These are phyloP conservation scores for Falco columbarius DNA, from an alignment of 2,797 vertebrate species.

Conservation along the genomic window DNA sequence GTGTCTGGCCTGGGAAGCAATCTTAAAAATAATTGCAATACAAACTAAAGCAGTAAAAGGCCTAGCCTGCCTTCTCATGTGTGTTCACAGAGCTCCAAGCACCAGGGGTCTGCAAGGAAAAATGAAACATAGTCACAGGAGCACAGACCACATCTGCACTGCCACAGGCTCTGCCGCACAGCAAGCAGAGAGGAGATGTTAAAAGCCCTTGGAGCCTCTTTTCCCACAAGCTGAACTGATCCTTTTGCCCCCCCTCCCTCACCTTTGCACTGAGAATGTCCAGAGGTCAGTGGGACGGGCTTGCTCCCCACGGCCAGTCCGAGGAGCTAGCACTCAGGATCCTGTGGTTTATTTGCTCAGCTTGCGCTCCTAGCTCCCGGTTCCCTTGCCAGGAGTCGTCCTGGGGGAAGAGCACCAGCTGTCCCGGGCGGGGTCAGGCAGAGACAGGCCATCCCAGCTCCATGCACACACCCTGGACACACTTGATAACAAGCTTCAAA, in stretches of 20 bases:
- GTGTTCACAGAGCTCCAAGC: not conserved
- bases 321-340: not conserved
- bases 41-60: not conserved
- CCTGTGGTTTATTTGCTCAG: constrained; percentile 33
- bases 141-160: not conserved
- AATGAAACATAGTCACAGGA: not conserved
- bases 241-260: not conserved
- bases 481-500: not conserved
- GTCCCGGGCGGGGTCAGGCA: not conserved
- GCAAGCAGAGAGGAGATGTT: not conserved
- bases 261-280: not conserved
- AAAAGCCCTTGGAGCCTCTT: not conserved
- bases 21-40: constrained; percentile 17
- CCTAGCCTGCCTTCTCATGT: not conserved
- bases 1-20: not conserved
- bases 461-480: constrained; percentile 5
- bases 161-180: not conserved
- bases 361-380: not conserved
- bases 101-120: not conserved
- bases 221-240: not conserved
- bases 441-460: not conserved
- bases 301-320: not conserved
- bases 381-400: not conserved
- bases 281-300: constrained; percentile 17
- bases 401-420: not conserved